Percentiles rank a stretch among this genome's conserved stretches.
phyloP scores from a whole-genome alignment of 2,797 vertebrate genomes.

The Staurois parvus region DNA sequence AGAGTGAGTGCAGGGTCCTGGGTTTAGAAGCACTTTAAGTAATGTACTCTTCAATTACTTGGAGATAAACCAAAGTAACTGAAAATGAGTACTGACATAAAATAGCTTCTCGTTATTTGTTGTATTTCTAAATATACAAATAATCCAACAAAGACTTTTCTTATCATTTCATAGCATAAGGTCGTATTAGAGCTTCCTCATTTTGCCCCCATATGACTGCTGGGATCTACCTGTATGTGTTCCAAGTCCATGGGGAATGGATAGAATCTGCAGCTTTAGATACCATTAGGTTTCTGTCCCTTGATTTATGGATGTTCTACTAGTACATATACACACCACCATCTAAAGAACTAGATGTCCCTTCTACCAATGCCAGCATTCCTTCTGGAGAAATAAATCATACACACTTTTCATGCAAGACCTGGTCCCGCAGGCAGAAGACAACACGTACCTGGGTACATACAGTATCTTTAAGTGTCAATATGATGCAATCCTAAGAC shows the following conservation, averaged over 20 bases:
- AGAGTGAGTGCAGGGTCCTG: too few species aligned
- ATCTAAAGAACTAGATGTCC: conserved; percentile 41
- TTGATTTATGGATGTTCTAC: conserved; percentile 50
- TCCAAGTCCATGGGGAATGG: not conserved
- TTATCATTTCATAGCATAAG: not conserved
- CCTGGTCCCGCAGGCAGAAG: not conserved
- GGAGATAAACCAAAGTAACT: too few species aligned
- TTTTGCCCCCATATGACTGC: not conserved
- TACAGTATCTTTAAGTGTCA: not conserved
- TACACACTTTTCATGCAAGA: not conserved
- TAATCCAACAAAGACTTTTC: not conserved
- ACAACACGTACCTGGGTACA: conserved; percentile 4
- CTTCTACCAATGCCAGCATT: conserved; percentile 42
- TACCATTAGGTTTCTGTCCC: conserved; percentile 15
- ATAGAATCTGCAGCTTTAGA: conserved; percentile 2
- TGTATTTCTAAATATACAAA: not conserved
- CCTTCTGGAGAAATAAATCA: conserved; percentile 43
- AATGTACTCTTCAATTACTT: too few species aligned
- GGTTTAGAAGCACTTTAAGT: too few species aligned
- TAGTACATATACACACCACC: conserved; percentile 22
- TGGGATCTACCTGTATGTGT: conserved; percentile 11
- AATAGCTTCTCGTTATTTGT: too few species aligned
- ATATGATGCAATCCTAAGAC: not conserved
- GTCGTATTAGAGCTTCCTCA: too few species aligned
- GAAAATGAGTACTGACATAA: not conserved